Evolutionary conservation across 2,113 vertebrate genomes (phyloP).

Genomic region (Struthidea cinerea): DNA sequence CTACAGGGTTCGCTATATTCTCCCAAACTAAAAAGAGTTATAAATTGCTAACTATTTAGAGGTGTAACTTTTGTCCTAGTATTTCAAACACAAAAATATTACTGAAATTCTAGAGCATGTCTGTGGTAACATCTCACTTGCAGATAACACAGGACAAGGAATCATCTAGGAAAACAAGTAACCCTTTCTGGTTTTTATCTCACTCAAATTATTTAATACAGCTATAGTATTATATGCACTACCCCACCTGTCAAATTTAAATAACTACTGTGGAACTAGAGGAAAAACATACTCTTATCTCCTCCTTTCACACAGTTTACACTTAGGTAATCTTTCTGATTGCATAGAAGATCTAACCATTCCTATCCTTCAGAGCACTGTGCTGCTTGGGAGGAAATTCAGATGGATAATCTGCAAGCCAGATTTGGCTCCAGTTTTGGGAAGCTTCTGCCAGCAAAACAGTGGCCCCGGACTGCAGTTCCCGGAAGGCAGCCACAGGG

Average conservation of each 20-base stretch:
- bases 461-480: not conserved
- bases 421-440: not conserved
- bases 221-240: not conserved
- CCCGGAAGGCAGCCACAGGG: not conserved
- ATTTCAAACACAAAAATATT: constrained; percentile 27
- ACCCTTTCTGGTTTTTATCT: not conserved
- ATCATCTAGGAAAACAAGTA: not conserved
- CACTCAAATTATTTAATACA: not conserved
- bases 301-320: not conserved
- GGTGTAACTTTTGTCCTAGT: not conserved
- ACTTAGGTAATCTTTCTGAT: not conserved
- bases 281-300: not conserved
- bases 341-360: not conserved
- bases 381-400: not conserved
- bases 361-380: not conserved
- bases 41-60: constrained; percentile 20
- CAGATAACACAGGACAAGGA: not conserved
- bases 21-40: constrained; percentile 18
- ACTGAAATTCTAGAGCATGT: not conserved
- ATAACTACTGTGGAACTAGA: not conserved
- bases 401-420: not conserved
- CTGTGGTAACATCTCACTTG: not conserved
- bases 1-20: not conserved
- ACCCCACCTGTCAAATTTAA: not conserved
- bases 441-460: not conserved